These are phyloP conservation scores for Nephrocerus scutellatus DNA, from an alignment of 2,888 invertebrate species.

Conservation along the genomic window DNA sequence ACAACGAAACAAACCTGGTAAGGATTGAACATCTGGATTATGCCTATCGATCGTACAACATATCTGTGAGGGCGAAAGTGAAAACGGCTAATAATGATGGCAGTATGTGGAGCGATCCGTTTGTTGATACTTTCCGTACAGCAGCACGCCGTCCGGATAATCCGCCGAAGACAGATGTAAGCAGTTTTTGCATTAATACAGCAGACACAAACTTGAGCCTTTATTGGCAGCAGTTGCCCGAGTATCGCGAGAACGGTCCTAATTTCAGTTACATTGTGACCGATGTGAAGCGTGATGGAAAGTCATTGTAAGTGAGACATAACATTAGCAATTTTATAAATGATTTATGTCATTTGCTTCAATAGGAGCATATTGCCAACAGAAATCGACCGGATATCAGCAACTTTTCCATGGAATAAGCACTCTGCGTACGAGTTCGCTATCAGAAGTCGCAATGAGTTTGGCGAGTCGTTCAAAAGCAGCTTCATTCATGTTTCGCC, in stretches of 20 bases:
- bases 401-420: conserved; percentile 29
- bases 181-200: conserved; percentile 65
- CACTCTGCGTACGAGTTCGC: conserved; percentile 30
- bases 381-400: too few species aligned
- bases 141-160: conserved; percentile 50
- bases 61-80: conserved; percentile 62
- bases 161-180: conserved; percentile 64
- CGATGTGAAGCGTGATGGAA: conserved; percentile 32
- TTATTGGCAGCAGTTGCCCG: conserved; percentile 72
- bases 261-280: conserved; percentile 65
- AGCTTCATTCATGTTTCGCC: conserved; percentile 33
- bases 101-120: conserved; percentile 64
- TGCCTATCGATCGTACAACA: conserved; percentile 52
- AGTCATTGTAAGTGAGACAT: conserved; percentile 27
- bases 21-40: conserved; percentile 20
- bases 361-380: too few species aligned
- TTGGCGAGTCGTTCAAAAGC: conserved; percentile 30
- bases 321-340: too few species aligned
- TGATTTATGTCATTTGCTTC: too few species aligned
- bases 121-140: conserved; percentile 57
- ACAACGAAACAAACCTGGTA: not conserved
- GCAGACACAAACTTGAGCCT: conserved; percentile 58
- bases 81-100: conserved; percentile 40
- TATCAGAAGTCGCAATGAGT: conserved; percentile 35
- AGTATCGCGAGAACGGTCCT: conserved; percentile 64